Percentiles rank a stretch among this genome's conserved stretches.
These are phyloP conservation scores for Rhincodon typus DNA, from an alignment of 2,797 vertebrate genomes.

Conservation along the genomic window DNA sequence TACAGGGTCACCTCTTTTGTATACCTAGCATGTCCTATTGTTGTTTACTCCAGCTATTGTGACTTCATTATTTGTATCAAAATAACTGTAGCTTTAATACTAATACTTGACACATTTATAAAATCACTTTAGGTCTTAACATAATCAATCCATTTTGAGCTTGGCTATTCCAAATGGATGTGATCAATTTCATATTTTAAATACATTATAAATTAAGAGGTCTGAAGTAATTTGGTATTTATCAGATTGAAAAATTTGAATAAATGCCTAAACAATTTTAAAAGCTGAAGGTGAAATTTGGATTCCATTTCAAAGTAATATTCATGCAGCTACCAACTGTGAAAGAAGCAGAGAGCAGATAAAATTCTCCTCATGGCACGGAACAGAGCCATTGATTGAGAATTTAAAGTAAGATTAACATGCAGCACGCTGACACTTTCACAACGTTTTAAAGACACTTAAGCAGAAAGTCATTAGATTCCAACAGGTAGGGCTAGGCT, in stretches of 20 bases:
- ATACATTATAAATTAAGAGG: not conserved
- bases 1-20: not conserved
- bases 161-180: not conserved
- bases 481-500: constrained; percentile 45
- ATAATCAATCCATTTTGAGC: not conserved
- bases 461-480: constrained; percentile 50
- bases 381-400: constrained; percentile 42
- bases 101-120: not conserved
- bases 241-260: not conserved
- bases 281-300: not conserved
- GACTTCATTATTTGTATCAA: not conserved
- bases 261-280: not conserved
- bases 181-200: not conserved
- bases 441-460: constrained; percentile 46
- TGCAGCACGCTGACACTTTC: constrained; percentile 43
- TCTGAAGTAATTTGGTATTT: constrained; percentile 2
- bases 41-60: not conserved
- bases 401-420: constrained; percentile 44
- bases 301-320: constrained; percentile 8
- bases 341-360: constrained; percentile 50
- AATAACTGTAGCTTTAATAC: not conserved
- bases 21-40: not conserved
- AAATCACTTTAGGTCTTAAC: not conserved
- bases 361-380: constrained; percentile 48
- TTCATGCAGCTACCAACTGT: constrained; percentile 16